Evolutionary conservation across 2,113 vertebrate genomes (phyloP).

Genomic region (Aythya baeri): DNA sequence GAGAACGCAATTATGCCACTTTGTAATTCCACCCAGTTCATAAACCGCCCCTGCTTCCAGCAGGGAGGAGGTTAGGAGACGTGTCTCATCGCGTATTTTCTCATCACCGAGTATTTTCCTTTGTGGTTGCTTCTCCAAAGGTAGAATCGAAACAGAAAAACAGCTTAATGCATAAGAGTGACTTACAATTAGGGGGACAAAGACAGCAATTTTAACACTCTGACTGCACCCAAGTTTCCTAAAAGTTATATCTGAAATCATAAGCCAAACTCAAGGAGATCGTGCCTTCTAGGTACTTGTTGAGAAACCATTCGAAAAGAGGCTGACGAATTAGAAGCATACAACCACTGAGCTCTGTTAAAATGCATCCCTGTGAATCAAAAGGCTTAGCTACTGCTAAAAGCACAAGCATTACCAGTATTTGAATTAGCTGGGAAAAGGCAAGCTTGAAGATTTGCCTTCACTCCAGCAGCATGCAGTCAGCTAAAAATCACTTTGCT

Average conservation of each 20-base stretch:
- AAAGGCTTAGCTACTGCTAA: not conserved
- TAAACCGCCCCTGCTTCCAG: not conserved
- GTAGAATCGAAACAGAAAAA: not conserved
- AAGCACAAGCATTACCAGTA: not conserved
- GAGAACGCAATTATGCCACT: conserved; percentile 7
- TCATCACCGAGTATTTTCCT: not conserved
- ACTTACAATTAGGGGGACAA: not conserved
- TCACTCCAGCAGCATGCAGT: not conserved
- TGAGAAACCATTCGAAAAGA: not conserved
- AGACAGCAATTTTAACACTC: not conserved
- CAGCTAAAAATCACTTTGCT: not conserved
- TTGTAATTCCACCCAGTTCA: not conserved
- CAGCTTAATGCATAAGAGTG: not conserved
- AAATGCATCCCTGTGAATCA: not conserved
- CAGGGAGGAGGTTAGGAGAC: not conserved
- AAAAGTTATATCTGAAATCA: not conserved
- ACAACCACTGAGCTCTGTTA: not conserved
- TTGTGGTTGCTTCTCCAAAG: not conserved
- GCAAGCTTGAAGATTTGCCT: not conserved
- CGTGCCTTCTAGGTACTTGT: rapidly evolving
- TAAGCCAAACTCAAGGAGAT: not conserved
- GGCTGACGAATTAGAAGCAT: not conserved
- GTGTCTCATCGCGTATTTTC: not conserved
- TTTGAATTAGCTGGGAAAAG: not conserved
- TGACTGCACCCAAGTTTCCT: not conserved